Base-by-base conservation (phyloP, 2,797 vertebrate species). In the Pelobates cultripes region DNA sequence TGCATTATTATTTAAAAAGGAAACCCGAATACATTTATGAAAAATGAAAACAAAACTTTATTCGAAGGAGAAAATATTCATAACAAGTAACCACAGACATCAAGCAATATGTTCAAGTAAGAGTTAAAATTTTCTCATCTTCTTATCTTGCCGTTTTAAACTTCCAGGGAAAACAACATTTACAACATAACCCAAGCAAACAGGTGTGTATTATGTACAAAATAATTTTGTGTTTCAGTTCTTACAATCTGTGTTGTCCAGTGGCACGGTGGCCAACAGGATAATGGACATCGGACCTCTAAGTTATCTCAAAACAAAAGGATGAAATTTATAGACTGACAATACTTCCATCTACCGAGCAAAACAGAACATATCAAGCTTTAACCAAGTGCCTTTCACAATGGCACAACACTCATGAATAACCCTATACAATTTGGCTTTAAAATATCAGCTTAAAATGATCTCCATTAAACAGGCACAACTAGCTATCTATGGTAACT, bases 121-220 rank as follows among this genome's bases (percentile, higher is more conserved):
- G 61, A 68, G 44, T 70, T 41, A 68, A 66, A 64, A 67, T 67
- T 44, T 76, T 7, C 5, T 28, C 44, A 14, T 53, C 60, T 79
- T 4, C 0, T n/a, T 45, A 44, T 63, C 44, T 73, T 69, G 60
- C 70, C 9, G 70, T 68, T 78, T 83, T 83, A 43, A 74, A 40
- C 12, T 78, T 78, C 61, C 64, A 60, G 63, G 41, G 47, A 77
- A 75, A 77, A 83, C 70, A 70, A 82, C 70, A 78, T 83, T 83
- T 78, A 82, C 75, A 83, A 63, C 70, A 70, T 83, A 14, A 73
- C 64, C 70, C 81, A 70, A 83, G 76, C 81, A 83, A 78, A 43
- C 40, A 47, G 66, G 3, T 15, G 63, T 67, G 67, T 45, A 63
- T 45, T 70, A 75, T 83, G 28, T 78, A 83, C 81, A 83, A 69